phyloP scores from a whole-genome alignment of 2,113 vertebrate species.

The Pyrgilauda ruficollis region DNA sequence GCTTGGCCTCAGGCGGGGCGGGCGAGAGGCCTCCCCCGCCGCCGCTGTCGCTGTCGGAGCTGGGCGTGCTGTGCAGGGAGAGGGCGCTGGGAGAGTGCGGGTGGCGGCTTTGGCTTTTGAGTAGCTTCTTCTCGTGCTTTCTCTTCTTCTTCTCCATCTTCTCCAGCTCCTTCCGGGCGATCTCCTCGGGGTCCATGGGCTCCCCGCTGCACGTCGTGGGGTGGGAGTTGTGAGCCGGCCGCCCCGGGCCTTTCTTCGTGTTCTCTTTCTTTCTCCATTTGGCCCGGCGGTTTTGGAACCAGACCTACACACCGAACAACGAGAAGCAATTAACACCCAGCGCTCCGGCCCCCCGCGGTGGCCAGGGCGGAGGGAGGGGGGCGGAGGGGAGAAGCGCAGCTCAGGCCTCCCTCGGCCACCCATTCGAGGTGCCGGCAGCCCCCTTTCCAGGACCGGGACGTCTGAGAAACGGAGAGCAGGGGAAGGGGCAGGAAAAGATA shows the following conservation, averaged over 20 bases:
- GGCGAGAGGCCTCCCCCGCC: slow-evolving; percentile 80
- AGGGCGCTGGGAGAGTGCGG: slow-evolving; percentile 80
- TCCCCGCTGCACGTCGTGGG: slow-evolving; percentile 97
- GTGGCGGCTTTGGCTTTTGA: slow-evolving; percentile 88
- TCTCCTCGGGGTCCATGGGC: slow-evolving; percentile 98
- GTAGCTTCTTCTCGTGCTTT: slow-evolving; percentile 92
- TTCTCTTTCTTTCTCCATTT: slow-evolving; percentile 99
- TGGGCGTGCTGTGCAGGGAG: slow-evolving; percentile 89
- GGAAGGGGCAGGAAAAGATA: background rate
- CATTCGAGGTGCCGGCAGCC: background rate
- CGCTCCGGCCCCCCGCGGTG: slow-evolving; percentile 14
- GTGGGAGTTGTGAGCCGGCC: slow-evolving; percentile 97
- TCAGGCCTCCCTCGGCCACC: background rate
- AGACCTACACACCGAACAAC: slow-evolving; percentile 85
- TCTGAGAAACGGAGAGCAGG: background rate
- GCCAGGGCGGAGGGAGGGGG: background rate
- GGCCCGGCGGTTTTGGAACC: slow-evolving; percentile 98
- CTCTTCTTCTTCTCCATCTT: slow-evolving; percentile 95
- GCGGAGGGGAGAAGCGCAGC: background rate
- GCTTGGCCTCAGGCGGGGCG: background rate
- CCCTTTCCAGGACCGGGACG: background rate
- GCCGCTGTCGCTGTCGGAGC: slow-evolving; percentile 95
- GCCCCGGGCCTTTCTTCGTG: slow-evolving; percentile 95
- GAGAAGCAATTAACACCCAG: slow-evolving; percentile 68
- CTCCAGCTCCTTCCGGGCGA: slow-evolving; percentile 92